phyloP scores from a whole-genome alignment of 2,888 invertebrate species.

The Drosophila mettleri region DNA sequence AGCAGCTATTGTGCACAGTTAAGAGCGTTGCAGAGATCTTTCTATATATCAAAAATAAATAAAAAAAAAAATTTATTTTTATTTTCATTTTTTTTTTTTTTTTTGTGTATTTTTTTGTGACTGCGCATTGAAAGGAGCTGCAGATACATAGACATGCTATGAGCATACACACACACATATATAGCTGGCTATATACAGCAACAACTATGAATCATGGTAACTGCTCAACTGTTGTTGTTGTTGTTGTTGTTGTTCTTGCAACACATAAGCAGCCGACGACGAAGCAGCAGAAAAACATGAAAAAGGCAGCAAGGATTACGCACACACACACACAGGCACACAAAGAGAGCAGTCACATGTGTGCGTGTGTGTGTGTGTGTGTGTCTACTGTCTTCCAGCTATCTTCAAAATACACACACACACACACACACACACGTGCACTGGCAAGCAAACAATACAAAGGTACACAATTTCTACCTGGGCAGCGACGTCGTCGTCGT shows the following conservation, averaged over 20 bases:
- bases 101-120: constrained; percentile 11
- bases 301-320: constrained; percentile 60
- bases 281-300: constrained; percentile 30
- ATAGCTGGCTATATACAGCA: constrained; percentile 19
- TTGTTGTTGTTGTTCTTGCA: constrained; percentile 25
- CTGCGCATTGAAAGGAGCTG: constrained; percentile 27
- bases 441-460: constrained; percentile 54
- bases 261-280: constrained; percentile 22
- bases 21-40: constrained; percentile 18
- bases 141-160: constrained; percentile 27
- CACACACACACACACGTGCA: constrained; percentile 25
- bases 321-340: constrained; percentile 22
- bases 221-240: constrained; percentile 43
- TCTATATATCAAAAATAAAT: constrained; percentile 13
- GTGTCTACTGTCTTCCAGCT: constrained; percentile 63
- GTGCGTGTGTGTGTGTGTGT: constrained; percentile 25
- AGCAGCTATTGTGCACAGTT: constrained; percentile 28
- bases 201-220: constrained; percentile 69
- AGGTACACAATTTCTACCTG: constrained; percentile 79
- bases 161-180: not conserved
- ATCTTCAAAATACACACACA: constrained; percentile 67
- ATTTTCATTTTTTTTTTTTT: too few relatives aligned
- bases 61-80: constrained; percentile 1
- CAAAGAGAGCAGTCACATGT: constrained; percentile 13
- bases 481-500: constrained; percentile 55